phyloP scores from a whole-genome alignment of 2,888 invertebrate genomes.

The Cephalotes varians region DNA sequence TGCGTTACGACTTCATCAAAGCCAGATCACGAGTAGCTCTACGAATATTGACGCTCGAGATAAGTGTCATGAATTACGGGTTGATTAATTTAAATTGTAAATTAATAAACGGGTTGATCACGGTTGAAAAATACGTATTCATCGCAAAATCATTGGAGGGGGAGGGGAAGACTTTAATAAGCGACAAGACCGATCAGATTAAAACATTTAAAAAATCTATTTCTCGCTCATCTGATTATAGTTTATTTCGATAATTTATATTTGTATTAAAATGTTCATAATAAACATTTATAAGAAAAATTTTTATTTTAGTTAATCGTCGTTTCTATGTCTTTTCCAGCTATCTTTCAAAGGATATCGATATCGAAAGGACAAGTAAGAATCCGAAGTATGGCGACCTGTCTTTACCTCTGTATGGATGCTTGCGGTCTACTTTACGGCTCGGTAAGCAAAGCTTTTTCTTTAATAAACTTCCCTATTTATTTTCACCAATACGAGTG shows the following conservation, averaged over 20 bases:
- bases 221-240: background rate
- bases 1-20: constrained; percentile 16
- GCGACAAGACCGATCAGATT: background rate
- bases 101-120: no score
- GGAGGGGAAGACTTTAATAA: background rate
- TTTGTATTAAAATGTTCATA: background rate
- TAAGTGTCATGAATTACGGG: constrained; percentile 28
- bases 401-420: constrained; percentile 96
- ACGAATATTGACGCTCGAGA: constrained; percentile 34
- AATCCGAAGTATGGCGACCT: constrained; percentile 95
- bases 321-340: constrained; percentile 86
- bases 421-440: constrained; percentile 94
- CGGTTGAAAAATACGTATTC: constrained; percentile 16
- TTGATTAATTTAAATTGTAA: no score
- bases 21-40: constrained; percentile 10
- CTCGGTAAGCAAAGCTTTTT: constrained; percentile 90
- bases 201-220: constrained; percentile 40
- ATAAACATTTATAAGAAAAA: background rate
- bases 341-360: constrained; percentile 90
- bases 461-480: background rate
- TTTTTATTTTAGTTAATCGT: background rate
- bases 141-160: constrained; percentile 28
- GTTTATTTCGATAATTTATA: background rate
- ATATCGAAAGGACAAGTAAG: constrained; percentile 93
- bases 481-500: background rate